A percentile compares a stretch with the other conserved stretches of the same genome.
phyloP scores from a whole-genome alignment of 2,888 invertebrate species.

The Drosophila fungiperda region DNA sequence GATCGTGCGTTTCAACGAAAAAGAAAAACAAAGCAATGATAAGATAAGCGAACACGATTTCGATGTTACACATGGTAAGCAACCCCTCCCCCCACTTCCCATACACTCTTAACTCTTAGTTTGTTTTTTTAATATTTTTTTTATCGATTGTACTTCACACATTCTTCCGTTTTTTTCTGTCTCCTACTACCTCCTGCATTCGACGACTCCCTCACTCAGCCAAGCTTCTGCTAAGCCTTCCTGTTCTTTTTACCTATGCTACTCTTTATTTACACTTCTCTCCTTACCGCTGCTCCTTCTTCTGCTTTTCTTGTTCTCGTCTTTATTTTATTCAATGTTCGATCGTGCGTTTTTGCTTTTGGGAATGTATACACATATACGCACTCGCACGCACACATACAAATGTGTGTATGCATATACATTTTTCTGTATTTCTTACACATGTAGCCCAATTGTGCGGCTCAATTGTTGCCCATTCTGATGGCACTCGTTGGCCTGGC shows the following conservation, averaged over 20 bases:
- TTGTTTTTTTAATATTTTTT: conserved; percentile 19
- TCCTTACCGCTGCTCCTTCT: conserved; percentile 13
- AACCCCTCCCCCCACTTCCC: neutral
- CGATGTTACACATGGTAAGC: conserved; percentile 5
- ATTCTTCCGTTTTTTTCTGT: conserved; percentile 22
- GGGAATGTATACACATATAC: neutral
- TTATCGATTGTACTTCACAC: conserved; percentile 52
- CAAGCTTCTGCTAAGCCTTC: conserved; percentile 63
- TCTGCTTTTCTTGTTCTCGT: conserved; percentile 17
- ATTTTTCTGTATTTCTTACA: conserved; percentile 9
- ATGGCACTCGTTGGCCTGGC: conserved; percentile 54
- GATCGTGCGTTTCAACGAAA: conserved; percentile 30
- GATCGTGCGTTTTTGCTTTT: conserved; percentile 43
- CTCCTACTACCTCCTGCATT: conserved; percentile 4
- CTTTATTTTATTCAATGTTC: conserved; percentile 32
- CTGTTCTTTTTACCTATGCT: conserved; percentile 57
- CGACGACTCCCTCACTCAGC: conserved; percentile 1
- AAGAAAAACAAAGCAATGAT: conserved; percentile 47
- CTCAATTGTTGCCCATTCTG: conserved; percentile 73
- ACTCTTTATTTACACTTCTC: conserved; percentile 60
- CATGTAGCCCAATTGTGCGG: conserved; percentile 65
- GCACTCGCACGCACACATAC: conserved; percentile 1
- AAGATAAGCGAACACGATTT: conserved; percentile 53
- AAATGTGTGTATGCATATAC: conserved; percentile 2
- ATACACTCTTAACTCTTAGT: conserved; percentile 10